A percentile compares a stretch with the other conserved stretches of the same genome.
Conservation (phyloP, 2,888 invertebrate species). For the Cheilosia impressa region DNA sequence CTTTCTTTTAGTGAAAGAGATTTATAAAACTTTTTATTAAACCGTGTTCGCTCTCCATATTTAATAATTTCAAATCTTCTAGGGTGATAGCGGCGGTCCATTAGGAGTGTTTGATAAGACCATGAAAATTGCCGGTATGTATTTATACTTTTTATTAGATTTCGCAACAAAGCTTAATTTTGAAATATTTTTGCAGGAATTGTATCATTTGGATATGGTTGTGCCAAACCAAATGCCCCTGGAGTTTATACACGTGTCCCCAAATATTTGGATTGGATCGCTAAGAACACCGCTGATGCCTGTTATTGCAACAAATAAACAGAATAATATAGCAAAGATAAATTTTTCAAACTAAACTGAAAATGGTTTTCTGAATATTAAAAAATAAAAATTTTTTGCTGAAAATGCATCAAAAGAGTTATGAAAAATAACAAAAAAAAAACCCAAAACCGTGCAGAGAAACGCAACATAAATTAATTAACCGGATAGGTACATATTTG, state of each 20-base stretch:
- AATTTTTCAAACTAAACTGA: not conserved
- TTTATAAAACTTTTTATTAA: not conserved
- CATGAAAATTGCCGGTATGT: slow-evolving; percentile 79
- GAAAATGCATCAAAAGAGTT: not conserved
- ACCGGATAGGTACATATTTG: too few relatives aligned
- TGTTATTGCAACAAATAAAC: slow-evolving; percentile 79
- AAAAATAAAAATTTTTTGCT: not conserved
- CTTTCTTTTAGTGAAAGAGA: too few relatives aligned
- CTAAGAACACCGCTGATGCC: slow-evolving; percentile 79
- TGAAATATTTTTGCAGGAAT: slow-evolving; percentile 72
- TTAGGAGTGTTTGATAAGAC: slow-evolving; percentile 79
- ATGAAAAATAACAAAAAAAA: too few relatives aligned
- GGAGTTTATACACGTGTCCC: slow-evolving; percentile 82
- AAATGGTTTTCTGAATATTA: not conserved
- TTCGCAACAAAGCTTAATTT: not conserved
- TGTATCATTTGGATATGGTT: slow-evolving; percentile 82
- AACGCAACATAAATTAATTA: too few relatives aligned
- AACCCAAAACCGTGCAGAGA: too few relatives aligned
- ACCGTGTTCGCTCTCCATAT: not conserved
- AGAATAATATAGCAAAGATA: not conserved
- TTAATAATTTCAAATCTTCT: slow-evolving; percentile 11
- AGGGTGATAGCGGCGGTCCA: slow-evolving; percentile 83
- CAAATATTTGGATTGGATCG: slow-evolving; percentile 81
- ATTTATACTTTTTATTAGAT: not conserved
- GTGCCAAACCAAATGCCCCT: slow-evolving; percentile 81